Conservation (phyloP, 2,888 invertebrate genomes). For the Caenorhabditis panamensis region DNA sequence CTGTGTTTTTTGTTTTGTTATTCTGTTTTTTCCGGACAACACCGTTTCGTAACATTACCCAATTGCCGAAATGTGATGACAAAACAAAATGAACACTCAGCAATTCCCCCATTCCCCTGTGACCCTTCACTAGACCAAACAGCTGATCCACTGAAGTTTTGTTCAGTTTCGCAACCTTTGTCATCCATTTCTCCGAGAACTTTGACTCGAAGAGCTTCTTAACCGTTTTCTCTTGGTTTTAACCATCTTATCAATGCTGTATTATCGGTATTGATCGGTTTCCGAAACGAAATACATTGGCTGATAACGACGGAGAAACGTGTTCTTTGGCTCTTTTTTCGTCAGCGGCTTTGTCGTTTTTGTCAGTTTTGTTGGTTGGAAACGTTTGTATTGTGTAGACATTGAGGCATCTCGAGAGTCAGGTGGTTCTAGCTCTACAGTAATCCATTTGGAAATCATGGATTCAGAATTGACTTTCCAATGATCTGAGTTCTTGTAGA, state of each 20-base stretch:
- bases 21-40: not conserved
- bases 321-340: constrained; percentile 38
- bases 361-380: not conserved
- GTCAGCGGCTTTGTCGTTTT: not conserved
- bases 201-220: not conserved
- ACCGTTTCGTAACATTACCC: constrained; percentile 41
- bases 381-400: no score
- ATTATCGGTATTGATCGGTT: constrained; percentile 33
- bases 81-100: constrained; percentile 40
- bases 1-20: not conserved
- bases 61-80: constrained; percentile 33
- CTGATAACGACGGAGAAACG: constrained; percentile 19
- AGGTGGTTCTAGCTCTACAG: no score
- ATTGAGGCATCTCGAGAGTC: no score
- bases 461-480: no score
- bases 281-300: constrained; percentile 19
- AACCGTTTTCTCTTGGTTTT: constrained; percentile 18
- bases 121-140: no score
- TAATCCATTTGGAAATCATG: no score
- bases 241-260: not conserved
- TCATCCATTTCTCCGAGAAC: not conserved
- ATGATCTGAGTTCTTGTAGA: no score
- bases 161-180: constrained; percentile 9
- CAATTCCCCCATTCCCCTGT: no score
- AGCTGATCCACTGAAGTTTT: not conserved